A percentile compares a stretch with the other conserved stretches of the same genome.
Conservation (phyloP, 1,140 invertebrate species). For the Cydia amplana region DNA sequence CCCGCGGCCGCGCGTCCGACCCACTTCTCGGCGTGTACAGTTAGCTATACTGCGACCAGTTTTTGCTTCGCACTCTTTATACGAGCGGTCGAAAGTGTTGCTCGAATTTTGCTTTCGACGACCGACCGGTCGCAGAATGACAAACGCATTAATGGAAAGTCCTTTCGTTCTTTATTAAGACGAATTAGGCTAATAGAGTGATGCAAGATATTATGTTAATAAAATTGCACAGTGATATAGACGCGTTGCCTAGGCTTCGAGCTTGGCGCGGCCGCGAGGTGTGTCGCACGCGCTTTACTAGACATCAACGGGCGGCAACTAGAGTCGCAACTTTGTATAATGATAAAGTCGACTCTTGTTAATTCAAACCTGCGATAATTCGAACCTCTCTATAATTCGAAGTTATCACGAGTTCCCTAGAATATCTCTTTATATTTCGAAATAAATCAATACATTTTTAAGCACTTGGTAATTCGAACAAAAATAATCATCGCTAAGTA, state of each 20-base stretch:
- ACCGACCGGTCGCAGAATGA: slow-evolving; percentile 52
- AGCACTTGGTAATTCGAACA: too few relatives aligned
- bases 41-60: slow-evolving; percentile 65
- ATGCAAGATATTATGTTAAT: slow-evolving; percentile 23
- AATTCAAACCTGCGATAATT: too few relatives aligned
- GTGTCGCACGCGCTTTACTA: not conserved
- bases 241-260: not conserved
- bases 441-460: too few relatives aligned
- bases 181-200: slow-evolving; percentile 25
- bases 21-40: slow-evolving; percentile 50
- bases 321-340: not conserved
- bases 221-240: not conserved
- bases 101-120: slow-evolving; percentile 75
- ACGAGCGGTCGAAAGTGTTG: slow-evolving; percentile 67
- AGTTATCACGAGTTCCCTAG: too few relatives aligned
- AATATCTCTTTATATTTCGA: too few relatives aligned
- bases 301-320: slow-evolving; percentile 3
- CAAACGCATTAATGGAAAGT: slow-evolving; percentile 65
- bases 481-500: too few relatives aligned
- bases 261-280: not conserved
- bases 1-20: slow-evolving; percentile 22
- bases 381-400: too few relatives aligned
- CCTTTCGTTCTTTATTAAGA: slow-evolving; percentile 44
- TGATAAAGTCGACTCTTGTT: too few relatives aligned
- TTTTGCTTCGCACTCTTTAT: slow-evolving; percentile 62